Evolutionary conservation across 1,140 invertebrate genomes (phyloP), one percentile per base, ranked within the genome.

Genomic region (Nylanderia fulva): DNA sequence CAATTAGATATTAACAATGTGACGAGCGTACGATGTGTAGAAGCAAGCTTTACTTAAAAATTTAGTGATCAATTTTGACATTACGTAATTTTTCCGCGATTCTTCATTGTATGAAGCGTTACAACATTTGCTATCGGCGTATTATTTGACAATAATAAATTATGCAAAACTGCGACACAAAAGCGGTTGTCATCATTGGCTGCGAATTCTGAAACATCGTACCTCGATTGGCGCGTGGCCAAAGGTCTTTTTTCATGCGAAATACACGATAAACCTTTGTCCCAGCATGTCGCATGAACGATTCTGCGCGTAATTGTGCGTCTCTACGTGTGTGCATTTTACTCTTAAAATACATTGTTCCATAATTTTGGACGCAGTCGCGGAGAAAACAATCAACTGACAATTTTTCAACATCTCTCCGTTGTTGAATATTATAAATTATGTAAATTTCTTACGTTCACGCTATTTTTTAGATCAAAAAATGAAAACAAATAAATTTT

Each of bases 171-270:
- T 83, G 85, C 72, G 83, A 63, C 83, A 89, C 61, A 76, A 90
- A 87, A 82, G 88, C 80, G 71, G 86, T 86, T 86, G 89, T 88
- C 85, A 86, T 87, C 86, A 87, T 91, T 91, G 91, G 86, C 88
- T 85, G 48, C 82, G 86, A 91, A 85, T 88, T 89, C 76, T 82
- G 80, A 88, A 91, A 92, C 89, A 91, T 92, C 88, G 77, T 84
- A 86, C 63, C 74, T 64, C 84, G 84, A 93, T 92, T 93, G 92
- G 92, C 92, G 71, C 21, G 33, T 56, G 82, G 87, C 91, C 92
- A 94, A 90, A 93, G 91, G 93, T 93, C 91, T 90, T 90, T 94
- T 93, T 93, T 93, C 85, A 86, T 83, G 86, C 87, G 85, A 90
- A 72, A 86, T 69, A 24, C 60, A 58, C 52, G 88, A 89, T 88